A percentile compares a stretch with the other conserved stretches of the same genome.
Conservation (phyloP, 2,797 vertebrate species). For the Gymnothorax reevesii region DNA sequence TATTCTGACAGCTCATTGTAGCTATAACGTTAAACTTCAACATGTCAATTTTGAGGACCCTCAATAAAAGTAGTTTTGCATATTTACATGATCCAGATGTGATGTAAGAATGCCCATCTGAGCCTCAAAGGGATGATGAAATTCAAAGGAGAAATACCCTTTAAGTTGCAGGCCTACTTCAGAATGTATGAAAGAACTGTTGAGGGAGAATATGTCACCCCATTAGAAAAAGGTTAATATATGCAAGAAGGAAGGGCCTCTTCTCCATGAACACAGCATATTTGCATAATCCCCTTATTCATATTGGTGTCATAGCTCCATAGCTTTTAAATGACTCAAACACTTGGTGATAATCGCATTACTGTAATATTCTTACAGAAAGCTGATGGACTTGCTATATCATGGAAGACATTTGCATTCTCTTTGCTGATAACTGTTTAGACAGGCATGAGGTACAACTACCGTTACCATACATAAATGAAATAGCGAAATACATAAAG, state of each 20-base stretch:
- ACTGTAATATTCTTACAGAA: constrained; percentile 52
- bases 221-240: constrained; percentile 14
- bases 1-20: neutral
- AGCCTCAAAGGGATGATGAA: neutral
- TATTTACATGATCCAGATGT: neutral
- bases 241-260: neutral
- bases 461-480: constrained; percentile 40
- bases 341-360: constrained; percentile 65
- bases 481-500: neutral
- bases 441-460: constrained; percentile 32
- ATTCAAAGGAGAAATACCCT: neutral
- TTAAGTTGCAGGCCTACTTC: neutral
- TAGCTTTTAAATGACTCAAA: constrained; percentile 58
- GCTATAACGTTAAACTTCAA: neutral
- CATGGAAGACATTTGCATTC: constrained; percentile 38
- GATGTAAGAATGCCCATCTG: neutral
- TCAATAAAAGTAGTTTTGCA: neutral
- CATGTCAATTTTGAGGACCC: neutral
- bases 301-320: constrained; percentile 56
- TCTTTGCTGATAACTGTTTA: neutral
- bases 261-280: constrained; percentile 36
- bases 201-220: constrained; percentile 5
- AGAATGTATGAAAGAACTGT: neutral
- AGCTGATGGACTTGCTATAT: constrained; percentile 61
- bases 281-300: constrained; percentile 63